A percentile compares a stretch with the other conserved stretches of the same genome.
phyloP scores from a whole-genome alignment of 1,140 invertebrate genomes.

The Portunus trituberculatus region DNA sequence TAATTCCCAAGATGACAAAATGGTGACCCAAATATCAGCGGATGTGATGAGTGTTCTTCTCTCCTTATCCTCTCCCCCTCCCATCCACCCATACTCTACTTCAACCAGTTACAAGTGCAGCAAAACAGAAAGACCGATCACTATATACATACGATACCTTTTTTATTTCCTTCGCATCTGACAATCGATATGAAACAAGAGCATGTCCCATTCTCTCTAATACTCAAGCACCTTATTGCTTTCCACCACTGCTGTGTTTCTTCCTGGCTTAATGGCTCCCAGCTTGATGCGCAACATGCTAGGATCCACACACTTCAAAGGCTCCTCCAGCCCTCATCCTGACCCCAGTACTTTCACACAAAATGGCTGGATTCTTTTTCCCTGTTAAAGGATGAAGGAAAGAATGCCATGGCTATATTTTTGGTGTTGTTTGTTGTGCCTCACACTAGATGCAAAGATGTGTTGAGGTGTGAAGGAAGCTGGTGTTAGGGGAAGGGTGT shows the following conservation, averaged over 20 bases:
- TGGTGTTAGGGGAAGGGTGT: neutral
- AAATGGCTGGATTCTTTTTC: neutral
- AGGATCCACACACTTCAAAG: neutral
- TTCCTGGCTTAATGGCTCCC: conserved; percentile 52
- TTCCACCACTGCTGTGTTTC: conserved; percentile 67
- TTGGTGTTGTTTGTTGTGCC: neutral
- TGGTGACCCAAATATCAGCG: neutral
- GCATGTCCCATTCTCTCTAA: conserved; percentile 58
- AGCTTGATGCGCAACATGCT: neutral
- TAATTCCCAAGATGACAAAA: neutral
- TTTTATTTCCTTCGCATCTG: conserved; percentile 33
- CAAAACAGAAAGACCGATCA: neutral
- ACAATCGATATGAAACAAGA: conserved; percentile 31
- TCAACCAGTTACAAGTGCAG: neutral
- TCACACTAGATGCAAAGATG: neutral
- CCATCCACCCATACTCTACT: neutral
- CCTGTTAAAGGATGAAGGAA: neutral
- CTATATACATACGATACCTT: neutral
- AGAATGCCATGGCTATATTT: neutral
- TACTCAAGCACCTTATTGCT: conserved; percentile 63
- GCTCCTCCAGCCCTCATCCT: neutral
- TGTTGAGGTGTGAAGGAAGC: neutral
- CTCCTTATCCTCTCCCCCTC: neutral
- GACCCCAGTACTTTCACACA: neutral
- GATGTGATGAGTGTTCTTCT: neutral